These are phyloP conservation scores for Argyrosomus japonicus DNA, from an alignment of 2,113 vertebrate genomes.

Conservation along the genomic window DNA sequence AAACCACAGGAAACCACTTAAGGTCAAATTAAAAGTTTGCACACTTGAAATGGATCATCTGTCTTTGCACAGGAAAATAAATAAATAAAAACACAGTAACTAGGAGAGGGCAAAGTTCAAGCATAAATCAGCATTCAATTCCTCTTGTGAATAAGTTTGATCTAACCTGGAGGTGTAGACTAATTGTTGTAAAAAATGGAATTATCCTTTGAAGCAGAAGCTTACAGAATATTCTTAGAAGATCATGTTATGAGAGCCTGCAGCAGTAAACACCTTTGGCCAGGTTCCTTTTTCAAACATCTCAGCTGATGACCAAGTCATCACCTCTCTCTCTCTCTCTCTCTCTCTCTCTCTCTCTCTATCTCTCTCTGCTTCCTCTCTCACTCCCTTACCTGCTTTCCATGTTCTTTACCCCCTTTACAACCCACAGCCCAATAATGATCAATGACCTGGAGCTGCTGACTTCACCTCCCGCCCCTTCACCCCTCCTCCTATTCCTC, in stretches of 20 bases:
- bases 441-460: conserved; percentile 70
- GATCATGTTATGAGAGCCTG: background rate
- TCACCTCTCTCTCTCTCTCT: background rate
- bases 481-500: conserved; percentile 12
- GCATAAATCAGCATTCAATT: background rate
- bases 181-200: background rate
- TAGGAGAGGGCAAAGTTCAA: background rate
- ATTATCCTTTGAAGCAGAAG: background rate
- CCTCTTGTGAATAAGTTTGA: background rate
- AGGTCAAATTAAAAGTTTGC: background rate
- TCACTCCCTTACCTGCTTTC: background rate
- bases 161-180: background rate
- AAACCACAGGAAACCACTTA: background rate
- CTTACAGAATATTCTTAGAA: background rate
- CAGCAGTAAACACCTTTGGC: background rate
- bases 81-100: background rate
- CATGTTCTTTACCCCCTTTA: conserved; percentile 2
- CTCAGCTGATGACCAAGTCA: conserved; percentile 13
- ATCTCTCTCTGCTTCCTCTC: conserved; percentile 1
- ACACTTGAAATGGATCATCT: background rate
- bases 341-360: background rate
- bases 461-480: conserved; percentile 47
- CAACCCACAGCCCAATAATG: conserved; percentile 50
- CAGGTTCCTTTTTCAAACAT: conserved; percentile 13
- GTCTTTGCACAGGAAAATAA: background rate